These are phyloP conservation scores for Phragmatobia fuliginosa DNA, from an alignment of 2,888 invertebrate species.

Conservation along the genomic window DNA sequence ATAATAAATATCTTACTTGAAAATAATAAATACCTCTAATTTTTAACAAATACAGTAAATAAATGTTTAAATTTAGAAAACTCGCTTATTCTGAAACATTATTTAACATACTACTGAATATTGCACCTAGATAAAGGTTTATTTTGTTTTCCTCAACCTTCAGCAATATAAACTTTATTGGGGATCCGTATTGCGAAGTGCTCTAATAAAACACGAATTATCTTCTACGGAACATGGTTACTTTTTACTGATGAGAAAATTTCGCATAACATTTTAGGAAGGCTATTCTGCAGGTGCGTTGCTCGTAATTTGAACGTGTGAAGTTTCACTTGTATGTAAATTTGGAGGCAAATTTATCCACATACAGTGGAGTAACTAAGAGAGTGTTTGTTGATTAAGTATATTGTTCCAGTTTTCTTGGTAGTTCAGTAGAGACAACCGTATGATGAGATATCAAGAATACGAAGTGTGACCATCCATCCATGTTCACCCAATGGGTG, in stretches of 20 bases:
- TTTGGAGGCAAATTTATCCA: constrained; percentile 1
- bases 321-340: constrained; percentile 10
- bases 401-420: no score
- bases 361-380: not conserved
- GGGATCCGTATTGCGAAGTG: constrained; percentile 54
- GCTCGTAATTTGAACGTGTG: constrained; percentile 34
- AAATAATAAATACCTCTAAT: no score
- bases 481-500: no score
- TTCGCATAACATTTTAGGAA: constrained; percentile 18
- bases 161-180: constrained; percentile 69
- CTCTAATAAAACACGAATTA: constrained; percentile 68
- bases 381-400: not conserved
- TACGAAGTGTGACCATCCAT: no score
- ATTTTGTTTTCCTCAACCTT: constrained; percentile 37
- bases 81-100: not conserved
- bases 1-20: no score
- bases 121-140: not conserved
- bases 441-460: no score
- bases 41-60: no score
- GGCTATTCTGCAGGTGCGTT: constrained; percentile 8
- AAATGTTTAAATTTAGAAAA: no score
- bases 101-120: no score
- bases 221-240: constrained; percentile 54
- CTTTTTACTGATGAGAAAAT: constrained; percentile 30
- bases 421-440: no score